Conservation (phyloP, 1,140 invertebrate genomes). For the Drosophila oshimai region DNA sequence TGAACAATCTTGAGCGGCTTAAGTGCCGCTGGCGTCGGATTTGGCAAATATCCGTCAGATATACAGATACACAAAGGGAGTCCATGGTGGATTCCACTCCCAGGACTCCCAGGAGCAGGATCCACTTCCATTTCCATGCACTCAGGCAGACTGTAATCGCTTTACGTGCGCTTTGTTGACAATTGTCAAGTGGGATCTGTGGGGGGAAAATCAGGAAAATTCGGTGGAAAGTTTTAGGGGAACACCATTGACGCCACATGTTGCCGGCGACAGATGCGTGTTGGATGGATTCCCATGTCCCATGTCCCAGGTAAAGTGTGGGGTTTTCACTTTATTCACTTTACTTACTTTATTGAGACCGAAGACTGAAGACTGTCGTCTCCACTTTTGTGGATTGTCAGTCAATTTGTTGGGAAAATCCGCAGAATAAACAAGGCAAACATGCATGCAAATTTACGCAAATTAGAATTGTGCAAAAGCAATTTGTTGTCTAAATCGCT, state of each 20-base stretch:
- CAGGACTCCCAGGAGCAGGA: neutral
- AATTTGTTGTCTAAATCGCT: conserved; percentile 10
- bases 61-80: conserved; percentile 1
- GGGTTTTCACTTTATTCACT: neutral
- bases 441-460: conserved; percentile 23
- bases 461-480: conserved; percentile 25
- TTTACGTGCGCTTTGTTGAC: conserved; percentile 61
- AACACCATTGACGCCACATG: conserved; percentile 52
- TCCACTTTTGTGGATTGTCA: conserved; percentile 8
- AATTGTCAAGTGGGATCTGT: conserved; percentile 43
- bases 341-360: conserved; percentile 39
- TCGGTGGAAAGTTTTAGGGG: neutral
- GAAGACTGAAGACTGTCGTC: too few relatives aligned
- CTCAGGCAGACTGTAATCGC: conserved; percentile 54
- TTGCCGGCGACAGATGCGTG: conserved; percentile 47
- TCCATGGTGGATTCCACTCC: neutral
- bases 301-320: conserved; percentile 28
- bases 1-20: conserved; percentile 38
- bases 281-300: conserved; percentile 46
- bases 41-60: conserved; percentile 49
- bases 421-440: neutral
- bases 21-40: conserved; percentile 50
- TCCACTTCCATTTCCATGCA: conserved; percentile 41
- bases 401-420: conserved; percentile 16
- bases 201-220: neutral